phyloP scores from a whole-genome alignment of 2,888 invertebrate species.

The Drosophila formosana region DNA sequence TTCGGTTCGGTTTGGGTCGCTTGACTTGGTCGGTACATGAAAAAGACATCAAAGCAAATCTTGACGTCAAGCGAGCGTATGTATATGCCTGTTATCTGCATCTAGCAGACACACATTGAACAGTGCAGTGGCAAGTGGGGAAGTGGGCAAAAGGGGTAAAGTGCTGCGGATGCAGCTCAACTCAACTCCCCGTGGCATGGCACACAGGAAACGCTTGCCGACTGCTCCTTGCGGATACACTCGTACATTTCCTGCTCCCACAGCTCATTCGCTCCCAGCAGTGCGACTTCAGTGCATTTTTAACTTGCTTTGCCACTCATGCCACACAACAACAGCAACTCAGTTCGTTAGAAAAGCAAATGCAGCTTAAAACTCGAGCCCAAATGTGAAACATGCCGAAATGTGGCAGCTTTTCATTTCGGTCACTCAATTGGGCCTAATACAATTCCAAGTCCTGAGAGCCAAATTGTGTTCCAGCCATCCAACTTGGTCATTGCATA shows the following conservation, averaged over 20 bases:
- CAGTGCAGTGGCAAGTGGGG: neutral
- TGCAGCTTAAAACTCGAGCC: constrained; percentile 17
- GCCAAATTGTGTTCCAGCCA: constrained; percentile 14
- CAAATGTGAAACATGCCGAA: constrained; percentile 30
- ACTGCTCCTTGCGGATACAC: constrained; percentile 59
- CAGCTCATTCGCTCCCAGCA: constrained; percentile 39
- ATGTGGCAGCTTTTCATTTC: constrained; percentile 16
- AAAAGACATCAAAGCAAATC: constrained; percentile 79
- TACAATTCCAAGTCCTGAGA: constrained; percentile 9
- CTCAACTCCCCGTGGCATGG: constrained; percentile 19
- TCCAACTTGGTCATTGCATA: constrained; percentile 5
- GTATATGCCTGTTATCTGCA: constrained; percentile 70
- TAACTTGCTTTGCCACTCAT: constrained; percentile 55
- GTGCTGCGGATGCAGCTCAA: constrained; percentile 40
- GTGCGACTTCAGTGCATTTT: constrained; percentile 56
- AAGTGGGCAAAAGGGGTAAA: neutral
- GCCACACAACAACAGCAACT: constrained; percentile 7
- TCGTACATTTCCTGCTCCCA: constrained; percentile 66
- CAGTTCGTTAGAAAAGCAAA: constrained; percentile 49
- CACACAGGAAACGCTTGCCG: constrained; percentile 56
- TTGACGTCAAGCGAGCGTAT: constrained; percentile 61
- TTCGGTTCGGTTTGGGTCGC: constrained; percentile 33
- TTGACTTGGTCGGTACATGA: constrained; percentile 69
- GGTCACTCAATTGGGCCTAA: constrained; percentile 29
- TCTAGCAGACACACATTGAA: constrained; percentile 44